These are phyloP conservation scores for Zophobas atratus DNA, from an alignment of 1,140 invertebrate genomes.

Conservation along the genomic window DNA sequence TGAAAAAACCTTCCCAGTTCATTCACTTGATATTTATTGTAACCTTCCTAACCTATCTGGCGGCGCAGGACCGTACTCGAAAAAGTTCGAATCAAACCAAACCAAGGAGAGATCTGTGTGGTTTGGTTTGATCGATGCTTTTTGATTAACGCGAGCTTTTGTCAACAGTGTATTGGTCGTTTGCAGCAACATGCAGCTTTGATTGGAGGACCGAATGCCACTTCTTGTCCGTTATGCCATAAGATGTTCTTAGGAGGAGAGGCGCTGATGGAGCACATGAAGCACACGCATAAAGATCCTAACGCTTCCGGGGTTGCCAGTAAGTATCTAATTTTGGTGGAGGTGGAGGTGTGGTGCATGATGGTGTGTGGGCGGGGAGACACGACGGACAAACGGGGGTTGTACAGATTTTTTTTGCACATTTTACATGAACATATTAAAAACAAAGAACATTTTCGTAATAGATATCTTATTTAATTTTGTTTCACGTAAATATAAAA, in stretches of 20 bases:
- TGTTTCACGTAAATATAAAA: too few species aligned
- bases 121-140: slow-evolving; percentile 60
- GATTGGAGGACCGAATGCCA: slow-evolving; percentile 91
- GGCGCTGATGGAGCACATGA: slow-evolving; percentile 96
- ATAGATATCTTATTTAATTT: too few species aligned
- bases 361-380: not conserved
- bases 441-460: too few species aligned
- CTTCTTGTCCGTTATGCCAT: slow-evolving; percentile 92
- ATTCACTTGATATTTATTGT: slow-evolving; percentile 62
- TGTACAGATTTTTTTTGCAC: too few species aligned
- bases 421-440: too few species aligned
- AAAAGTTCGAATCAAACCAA: slow-evolving; percentile 60
- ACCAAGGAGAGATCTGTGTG: slow-evolving; percentile 13
- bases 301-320: slow-evolving; percentile 89
- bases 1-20: slow-evolving; percentile 52
- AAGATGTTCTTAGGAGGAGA: slow-evolving; percentile 92
- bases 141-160: slow-evolving; percentile 65
- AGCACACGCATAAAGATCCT: slow-evolving; percentile 94
- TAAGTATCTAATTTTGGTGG: slow-evolving; percentile 75
- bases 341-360: slow-evolving; percentile 18
- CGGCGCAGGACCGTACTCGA: not conserved
- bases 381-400: too few species aligned
- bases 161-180: slow-evolving; percentile 69
- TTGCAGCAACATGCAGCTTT: slow-evolving; percentile 95
- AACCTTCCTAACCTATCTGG: slow-evolving; percentile 63